Conservation (phyloP, 2,888 invertebrate species). For the Pseudococcus jackbeardsleyi region DNA sequence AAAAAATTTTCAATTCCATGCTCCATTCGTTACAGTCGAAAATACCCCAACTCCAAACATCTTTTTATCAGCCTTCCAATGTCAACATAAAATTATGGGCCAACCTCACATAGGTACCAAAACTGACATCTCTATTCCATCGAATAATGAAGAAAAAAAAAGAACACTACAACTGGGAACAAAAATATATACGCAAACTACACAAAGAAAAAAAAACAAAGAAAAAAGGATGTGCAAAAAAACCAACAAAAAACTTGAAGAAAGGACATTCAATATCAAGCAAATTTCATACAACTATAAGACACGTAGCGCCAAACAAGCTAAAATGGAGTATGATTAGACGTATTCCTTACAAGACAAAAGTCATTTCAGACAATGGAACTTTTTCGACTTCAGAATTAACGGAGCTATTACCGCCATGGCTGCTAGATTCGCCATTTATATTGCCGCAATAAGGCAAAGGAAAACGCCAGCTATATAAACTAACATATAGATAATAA, state of each 20-base stretch:
- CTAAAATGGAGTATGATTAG: slow-evolving; percentile 65
- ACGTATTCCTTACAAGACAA: slow-evolving; percentile 68
- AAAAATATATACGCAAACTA: slow-evolving; percentile 48
- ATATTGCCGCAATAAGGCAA: slow-evolving; percentile 95
- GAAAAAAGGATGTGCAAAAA: slow-evolving; percentile 63
- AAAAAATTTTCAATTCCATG: slow-evolving; percentile 1
- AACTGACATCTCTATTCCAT: no score
- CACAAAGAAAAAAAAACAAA: slow-evolving; percentile 54
- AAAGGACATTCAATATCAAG: slow-evolving; percentile 54
- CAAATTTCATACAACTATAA: slow-evolving; percentile 66
- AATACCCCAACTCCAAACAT: neutral
- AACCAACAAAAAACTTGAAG: slow-evolving; percentile 63
- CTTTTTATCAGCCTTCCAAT: neutral
- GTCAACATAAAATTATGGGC: neutral
- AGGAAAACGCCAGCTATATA: slow-evolving; percentile 97
- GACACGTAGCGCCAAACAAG: slow-evolving; percentile 66
- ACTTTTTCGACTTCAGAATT: slow-evolving; percentile 75
- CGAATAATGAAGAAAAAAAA: neutral
- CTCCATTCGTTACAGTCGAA: neutral
- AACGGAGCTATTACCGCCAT: slow-evolving; percentile 69
- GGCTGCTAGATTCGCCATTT: slow-evolving; percentile 73
- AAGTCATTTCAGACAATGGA: slow-evolving; percentile 70
- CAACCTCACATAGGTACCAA: no score
- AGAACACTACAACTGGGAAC: neutral
- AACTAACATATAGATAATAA: slow-evolving; percentile 74